These are phyloP conservation scores for Serrognathus titanus DNA, from an alignment of 2,888 invertebrate genomes.

Conservation along the genomic window DNA sequence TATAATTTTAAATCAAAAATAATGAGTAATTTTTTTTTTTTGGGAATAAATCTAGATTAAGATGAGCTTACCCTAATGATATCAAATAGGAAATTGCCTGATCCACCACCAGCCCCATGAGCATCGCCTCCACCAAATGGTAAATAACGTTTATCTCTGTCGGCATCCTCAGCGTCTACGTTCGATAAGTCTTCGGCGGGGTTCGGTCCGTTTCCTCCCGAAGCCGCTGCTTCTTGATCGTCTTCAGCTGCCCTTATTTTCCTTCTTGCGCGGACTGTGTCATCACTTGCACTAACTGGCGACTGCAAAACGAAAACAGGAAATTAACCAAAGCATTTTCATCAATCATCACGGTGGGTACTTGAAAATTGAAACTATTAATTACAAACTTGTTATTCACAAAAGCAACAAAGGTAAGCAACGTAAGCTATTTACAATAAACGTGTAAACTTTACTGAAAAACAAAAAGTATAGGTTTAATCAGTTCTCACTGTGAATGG, in stretches of 20 bases:
- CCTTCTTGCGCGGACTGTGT: constrained; percentile 38
- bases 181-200: constrained; percentile 72
- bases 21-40: neutral
- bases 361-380: neutral
- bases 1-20: neutral
- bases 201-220: constrained; percentile 61
- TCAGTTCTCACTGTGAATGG: no score
- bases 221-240: constrained; percentile 47
- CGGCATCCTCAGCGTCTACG: constrained; percentile 69
- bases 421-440: constrained; percentile 1
- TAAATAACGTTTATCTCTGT: constrained; percentile 78
- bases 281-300: constrained; percentile 29
- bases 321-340: no score
- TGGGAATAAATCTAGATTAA: neutral
- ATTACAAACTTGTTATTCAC: no score
- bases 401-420: no score
- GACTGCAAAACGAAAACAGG: constrained; percentile 33
- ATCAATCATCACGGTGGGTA: neutral
- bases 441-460: neutral
- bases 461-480: neutral
- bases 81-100: constrained; percentile 86
- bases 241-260: constrained; percentile 41
- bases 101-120: constrained; percentile 55
- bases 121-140: constrained; percentile 60
- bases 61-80: constrained; percentile 75